phyloP scores from a whole-genome alignment of 1,140 invertebrate species.

The Lepidurus couesii region DNA sequence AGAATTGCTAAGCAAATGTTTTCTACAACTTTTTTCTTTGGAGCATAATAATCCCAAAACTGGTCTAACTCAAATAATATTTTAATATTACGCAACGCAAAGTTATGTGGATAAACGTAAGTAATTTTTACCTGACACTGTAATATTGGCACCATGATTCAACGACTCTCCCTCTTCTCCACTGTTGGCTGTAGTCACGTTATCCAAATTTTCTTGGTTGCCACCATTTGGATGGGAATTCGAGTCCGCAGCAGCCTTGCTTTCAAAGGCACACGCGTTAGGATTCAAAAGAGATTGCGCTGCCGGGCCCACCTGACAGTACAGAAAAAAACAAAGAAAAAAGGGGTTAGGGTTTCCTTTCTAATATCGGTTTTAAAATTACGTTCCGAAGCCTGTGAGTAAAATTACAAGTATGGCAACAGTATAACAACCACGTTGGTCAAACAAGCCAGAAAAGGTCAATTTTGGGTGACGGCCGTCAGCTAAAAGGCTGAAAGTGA shows the following conservation, averaged over 20 bases:
- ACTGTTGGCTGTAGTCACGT: background rate
- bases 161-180: background rate
- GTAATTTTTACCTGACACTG: background rate
- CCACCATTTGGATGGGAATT: background rate
- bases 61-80: too few relatives aligned
- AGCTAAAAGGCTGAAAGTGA: background rate
- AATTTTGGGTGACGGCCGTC: too few relatives aligned
- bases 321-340: background rate
- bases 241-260: slow-evolving; percentile 20
- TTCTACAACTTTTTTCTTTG: too few relatives aligned
- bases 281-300: slow-evolving; percentile 25
- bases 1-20: background rate
- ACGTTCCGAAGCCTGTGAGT: too few relatives aligned
- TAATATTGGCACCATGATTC: slow-evolving; percentile 13
- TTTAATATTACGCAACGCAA: too few relatives aligned
- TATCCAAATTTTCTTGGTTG: background rate
- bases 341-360: background rate
- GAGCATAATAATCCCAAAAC: too few relatives aligned
- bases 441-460: too few relatives aligned
- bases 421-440: too few relatives aligned
- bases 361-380: too few relatives aligned
- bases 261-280: slow-evolving; percentile 24
- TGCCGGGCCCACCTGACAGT: slow-evolving; percentile 24
- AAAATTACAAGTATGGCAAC: too few relatives aligned
- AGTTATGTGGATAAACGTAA: too few relatives aligned